Conservation (phyloP, 1,140 invertebrate species). For the Grapholita molesta region DNA sequence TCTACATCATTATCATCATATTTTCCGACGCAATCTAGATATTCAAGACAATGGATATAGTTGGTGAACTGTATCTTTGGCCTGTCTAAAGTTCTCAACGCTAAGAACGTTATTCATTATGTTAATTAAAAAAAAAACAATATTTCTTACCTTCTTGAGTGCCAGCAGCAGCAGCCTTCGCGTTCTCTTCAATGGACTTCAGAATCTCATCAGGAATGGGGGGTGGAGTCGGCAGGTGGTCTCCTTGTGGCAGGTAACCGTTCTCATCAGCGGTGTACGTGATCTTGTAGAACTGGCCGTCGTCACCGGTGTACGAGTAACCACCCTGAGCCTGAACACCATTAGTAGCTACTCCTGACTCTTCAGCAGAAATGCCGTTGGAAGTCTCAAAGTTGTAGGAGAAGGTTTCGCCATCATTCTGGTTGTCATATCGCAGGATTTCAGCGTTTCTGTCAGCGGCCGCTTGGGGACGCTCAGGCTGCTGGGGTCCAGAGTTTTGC, state of each 20-base stretch:
- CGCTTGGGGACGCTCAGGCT: slow-evolving; percentile 56
- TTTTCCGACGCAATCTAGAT: too few species aligned
- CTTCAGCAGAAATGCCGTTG: slow-evolving; percentile 69
- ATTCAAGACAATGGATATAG: too few species aligned
- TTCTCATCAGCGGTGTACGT: slow-evolving; percentile 90
- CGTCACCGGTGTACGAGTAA: slow-evolving; percentile 78
- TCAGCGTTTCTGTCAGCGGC: slow-evolving; percentile 55
- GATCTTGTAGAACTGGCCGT: slow-evolving; percentile 84
- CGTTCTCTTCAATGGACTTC: slow-evolving; percentile 67
- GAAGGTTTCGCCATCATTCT: slow-evolving; percentile 63
- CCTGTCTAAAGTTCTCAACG: too few species aligned
- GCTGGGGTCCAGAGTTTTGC: slow-evolving; percentile 23
- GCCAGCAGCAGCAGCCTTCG: slow-evolving; percentile 61
- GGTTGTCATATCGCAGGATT: slow-evolving; percentile 54
- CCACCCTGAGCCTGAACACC: slow-evolving; percentile 64
- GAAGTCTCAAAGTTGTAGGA: slow-evolving; percentile 66
- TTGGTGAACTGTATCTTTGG: not conserved
- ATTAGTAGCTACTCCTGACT: slow-evolving; percentile 60
- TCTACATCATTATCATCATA: too few species aligned
- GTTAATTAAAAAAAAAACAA: slow-evolving; percentile 1
- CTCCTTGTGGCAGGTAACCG: slow-evolving; percentile 81
- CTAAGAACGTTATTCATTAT: not conserved
- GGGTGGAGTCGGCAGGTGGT: slow-evolving; percentile 70
- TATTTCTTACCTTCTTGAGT: slow-evolving; percentile 63
- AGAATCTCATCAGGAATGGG: slow-evolving; percentile 73